Evolutionary conservation across 2,113 vertebrate species (phyloP).

Genomic region (Boleophthalmus pectinirostris): DNA sequence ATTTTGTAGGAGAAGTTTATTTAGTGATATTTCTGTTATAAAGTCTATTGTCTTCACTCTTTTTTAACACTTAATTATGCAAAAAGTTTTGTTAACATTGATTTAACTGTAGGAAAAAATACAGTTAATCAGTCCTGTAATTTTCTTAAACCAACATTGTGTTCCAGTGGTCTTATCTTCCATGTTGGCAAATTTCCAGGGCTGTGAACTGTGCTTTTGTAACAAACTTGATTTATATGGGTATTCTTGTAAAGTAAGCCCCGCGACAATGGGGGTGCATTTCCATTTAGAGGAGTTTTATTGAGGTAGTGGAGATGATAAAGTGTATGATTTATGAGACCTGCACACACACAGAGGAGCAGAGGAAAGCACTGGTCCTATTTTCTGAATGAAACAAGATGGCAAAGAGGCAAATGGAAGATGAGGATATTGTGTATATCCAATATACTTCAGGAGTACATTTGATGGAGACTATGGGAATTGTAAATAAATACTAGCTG

Average conservation of each 20-base stretch:
- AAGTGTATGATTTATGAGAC: constrained; percentile 66
- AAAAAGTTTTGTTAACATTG: not conserved
- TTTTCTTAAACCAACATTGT: constrained; percentile 24
- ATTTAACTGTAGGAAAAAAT: not conserved
- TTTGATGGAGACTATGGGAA: not conserved
- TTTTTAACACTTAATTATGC: too few species aligned
- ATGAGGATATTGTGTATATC: constrained; percentile 31
- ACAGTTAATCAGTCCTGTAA: not conserved
- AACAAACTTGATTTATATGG: constrained; percentile 58
- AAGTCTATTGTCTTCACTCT: too few species aligned
- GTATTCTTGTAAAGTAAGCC: constrained; percentile 56
- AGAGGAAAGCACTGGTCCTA: constrained; percentile 5
- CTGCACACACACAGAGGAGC: constrained; percentile 18
- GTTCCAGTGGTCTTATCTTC: constrained; percentile 6
- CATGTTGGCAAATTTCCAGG: constrained; percentile 27
- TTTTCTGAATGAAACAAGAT: constrained; percentile 28
- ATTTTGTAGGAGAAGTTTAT: too few species aligned
- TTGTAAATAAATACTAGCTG: not conserved
- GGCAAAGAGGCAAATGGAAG: constrained; percentile 48
- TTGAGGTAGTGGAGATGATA: constrained; percentile 55
- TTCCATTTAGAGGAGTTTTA: constrained; percentile 74
- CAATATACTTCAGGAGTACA: not conserved
- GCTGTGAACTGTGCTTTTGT: constrained; percentile 32
- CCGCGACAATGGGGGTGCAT: constrained; percentile 44
- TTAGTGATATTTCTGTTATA: too few species aligned